Base-by-base conservation (phyloP, 2,888 invertebrate genomes). In the Dasysyrphus albostriatus region DNA sequence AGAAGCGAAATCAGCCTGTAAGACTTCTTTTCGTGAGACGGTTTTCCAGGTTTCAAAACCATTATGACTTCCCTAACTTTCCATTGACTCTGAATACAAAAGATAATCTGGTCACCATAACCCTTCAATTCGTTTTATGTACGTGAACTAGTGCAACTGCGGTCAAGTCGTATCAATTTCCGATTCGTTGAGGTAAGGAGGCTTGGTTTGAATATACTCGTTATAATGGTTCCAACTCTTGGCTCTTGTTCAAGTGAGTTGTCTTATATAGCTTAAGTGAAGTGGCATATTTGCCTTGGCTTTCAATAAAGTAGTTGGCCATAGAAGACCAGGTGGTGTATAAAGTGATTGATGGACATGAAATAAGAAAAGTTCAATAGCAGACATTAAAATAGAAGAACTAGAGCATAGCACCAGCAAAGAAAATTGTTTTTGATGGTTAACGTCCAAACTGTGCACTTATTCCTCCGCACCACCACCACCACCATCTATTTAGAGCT, bases 121-220 rank as follows among this genome's bases (percentile, higher is more conserved):
- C 2, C 14, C 2, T 0, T 39, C n/a, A 12, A 34, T 24, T 54
- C 39, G 9, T 39, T 24, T 1, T 24, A 24, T 54, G 6, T 3
- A 51, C 47, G 47, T 56, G 59, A 39, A 47, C 29, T 5, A 58
- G 49, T 47, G 56, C 76, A 58, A 76, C 24, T 58, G 14, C 44
- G 67, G 49, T 61, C 56, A 76, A 76, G 44, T 75, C 37, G 42
- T 42, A 59, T 75, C 49, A 75, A 75, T 75, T 61, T 81, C 75
- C 59, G 34, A 75, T 74, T 69, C 69, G 47, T 39, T 58, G 24
- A n/a, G 63, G 63, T 58, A n/a, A n/a, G 63, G 63, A 56, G 51
- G 16, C 58, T 19, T 42, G 59, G 10, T 37, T 39, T 63, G 3
- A 14, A 44, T 32, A 34, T 47, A 32, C 24, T 24, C 24, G 24